Evolutionary conservation across 2,888 invertebrate species (phyloP), one percentile per base, ranked within the genome.

Genomic region (Rhamnusium bicolor): DNA sequence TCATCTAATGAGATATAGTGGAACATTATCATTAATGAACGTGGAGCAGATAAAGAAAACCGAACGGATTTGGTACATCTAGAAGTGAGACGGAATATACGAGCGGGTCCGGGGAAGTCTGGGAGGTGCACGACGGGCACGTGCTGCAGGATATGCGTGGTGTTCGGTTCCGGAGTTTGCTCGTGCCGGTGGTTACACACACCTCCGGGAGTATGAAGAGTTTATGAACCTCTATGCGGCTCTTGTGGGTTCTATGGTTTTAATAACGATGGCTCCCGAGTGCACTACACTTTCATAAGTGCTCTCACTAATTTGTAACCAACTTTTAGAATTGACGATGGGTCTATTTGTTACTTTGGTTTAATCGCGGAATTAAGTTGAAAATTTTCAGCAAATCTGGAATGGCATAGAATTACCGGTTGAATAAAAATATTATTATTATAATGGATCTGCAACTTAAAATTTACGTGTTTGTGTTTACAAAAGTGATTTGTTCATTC

Each of bases 131-230:
- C 68, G 72, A 49, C 68, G 79, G 83, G 87, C 87, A 87, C 87
- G 87, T 87, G 87, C 87, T 86, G 82, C 86, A 87, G 87, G 87
- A 87, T 86, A 86, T 87, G 87, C 87, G 87, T 87, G 87, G 87
- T 84, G 83, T 84, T 85, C 83, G 85, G 87, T 87, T 87, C 87
- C 87, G 86, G 87, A 85, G 85, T 83, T 81, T 87, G 87, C 82
- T 80, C 87, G 87, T 87, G 86, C 86, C 87, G 87, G 85, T 87
- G 86, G 85, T 85, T 87, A 86, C 84, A 86, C 87, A 87, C 87
- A 85, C 85, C 86, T 86, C 85, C 85, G 85, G 85, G 85, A 86
- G 82, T 80, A 82, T 80, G 80, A 83, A 84, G 84, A 87, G 86
- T 87, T 86, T 86, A 87, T 85, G 84, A 82, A 86, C 86, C 86